Conservation (phyloP, 2,797 vertebrate genomes). For the Poeciliopsis infans region DNA sequence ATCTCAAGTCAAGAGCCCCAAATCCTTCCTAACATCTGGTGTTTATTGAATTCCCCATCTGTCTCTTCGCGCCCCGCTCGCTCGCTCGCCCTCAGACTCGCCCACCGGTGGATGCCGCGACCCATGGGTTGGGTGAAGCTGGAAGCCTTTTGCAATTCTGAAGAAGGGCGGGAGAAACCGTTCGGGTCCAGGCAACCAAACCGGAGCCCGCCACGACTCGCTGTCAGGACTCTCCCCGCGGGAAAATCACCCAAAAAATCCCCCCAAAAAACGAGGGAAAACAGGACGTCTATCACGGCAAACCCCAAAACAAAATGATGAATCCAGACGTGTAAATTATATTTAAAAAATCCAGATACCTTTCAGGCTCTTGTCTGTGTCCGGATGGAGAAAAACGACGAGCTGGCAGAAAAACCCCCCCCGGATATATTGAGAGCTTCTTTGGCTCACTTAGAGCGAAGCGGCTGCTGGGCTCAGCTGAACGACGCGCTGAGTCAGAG, state of each 20-base stretch:
- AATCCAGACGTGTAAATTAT: neutral
- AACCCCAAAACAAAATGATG: constrained; percentile 11
- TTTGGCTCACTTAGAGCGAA: constrained; percentile 47
- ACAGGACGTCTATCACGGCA: constrained; percentile 51
- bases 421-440: constrained; percentile 38
- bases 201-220: constrained; percentile 42
- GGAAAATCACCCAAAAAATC: constrained; percentile 20
- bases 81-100: constrained; percentile 19
- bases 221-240: constrained; percentile 37
- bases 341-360: too few relatives aligned
- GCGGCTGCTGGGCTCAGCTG: constrained; percentile 46
- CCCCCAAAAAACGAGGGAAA: constrained; percentile 33
- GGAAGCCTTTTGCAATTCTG: constrained; percentile 65
- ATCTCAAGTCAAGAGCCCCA: constrained; percentile 27
- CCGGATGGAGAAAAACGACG: constrained; percentile 40
- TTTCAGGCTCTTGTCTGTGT: neutral
- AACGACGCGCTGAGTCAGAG: constrained; percentile 48
- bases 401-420: constrained; percentile 15
- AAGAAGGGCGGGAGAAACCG: constrained; percentile 66
- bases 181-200: constrained; percentile 45
- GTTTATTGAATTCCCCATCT: constrained; percentile 64
- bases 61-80: constrained; percentile 23
- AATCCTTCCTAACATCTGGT: constrained; percentile 73
- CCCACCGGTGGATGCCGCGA: constrained; percentile 50
- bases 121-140: constrained; percentile 58